Conservation (phyloP, 2,888 invertebrate genomes). For the Meiosimyza decipiens region DNA sequence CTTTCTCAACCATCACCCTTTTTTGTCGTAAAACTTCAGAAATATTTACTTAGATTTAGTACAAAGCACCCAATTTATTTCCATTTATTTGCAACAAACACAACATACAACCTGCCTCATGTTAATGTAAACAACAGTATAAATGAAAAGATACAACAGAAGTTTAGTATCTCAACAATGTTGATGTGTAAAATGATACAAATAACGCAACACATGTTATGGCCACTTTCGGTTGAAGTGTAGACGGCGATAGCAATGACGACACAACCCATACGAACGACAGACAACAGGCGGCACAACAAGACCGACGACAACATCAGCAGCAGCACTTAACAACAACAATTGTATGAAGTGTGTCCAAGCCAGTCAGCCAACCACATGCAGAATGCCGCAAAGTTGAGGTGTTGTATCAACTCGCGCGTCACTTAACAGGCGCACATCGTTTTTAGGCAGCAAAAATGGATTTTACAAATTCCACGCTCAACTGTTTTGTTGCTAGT, state of each 20-base stretch:
- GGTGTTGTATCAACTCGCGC: conserved; percentile 64
- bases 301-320: conserved; percentile 5
- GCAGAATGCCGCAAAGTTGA: conserved; percentile 49
- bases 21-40: no score
- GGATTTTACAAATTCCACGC: conserved; percentile 46
- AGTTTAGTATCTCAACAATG: no score
- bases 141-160: no score
- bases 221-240: no score
- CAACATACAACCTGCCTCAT: no score
- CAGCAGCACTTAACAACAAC: conserved; percentile 8
- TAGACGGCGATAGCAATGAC: conserved; percentile 33
- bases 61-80: no score
- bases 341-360: conserved; percentile 16
- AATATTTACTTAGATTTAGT: no score
- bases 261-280: conserved; percentile 24
- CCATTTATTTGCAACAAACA: no score
- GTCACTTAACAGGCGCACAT: conserved; percentile 64
- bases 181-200: no score
- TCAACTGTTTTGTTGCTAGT: conserved; percentile 16
- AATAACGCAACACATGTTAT: no score
- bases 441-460: conserved; percentile 47
- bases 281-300: conserved; percentile 1
- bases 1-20: no score
- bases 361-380: conserved; percentile 33
- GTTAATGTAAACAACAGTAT: no score